Evolutionary conservation across 1,140 invertebrate genomes (phyloP), one percentile per base, ranked within the genome.

Genomic region (Pseudomyrmex concolor): DNA sequence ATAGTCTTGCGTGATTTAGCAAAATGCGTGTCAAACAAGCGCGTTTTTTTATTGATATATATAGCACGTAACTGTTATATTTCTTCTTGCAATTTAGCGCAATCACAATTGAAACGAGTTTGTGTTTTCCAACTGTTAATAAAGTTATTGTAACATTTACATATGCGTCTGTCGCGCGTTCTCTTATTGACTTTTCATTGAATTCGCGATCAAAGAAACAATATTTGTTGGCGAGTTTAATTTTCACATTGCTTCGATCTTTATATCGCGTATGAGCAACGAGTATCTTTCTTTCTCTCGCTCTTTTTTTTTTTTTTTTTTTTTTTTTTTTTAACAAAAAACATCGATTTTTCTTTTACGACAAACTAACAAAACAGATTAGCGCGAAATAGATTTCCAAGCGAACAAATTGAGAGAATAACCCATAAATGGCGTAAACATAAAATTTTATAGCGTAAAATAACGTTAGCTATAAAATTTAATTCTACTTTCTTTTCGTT

Each of bases 401-500:
- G 50, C 25, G 13, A 25, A 19, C 50, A 70, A 80, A 80, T 70
- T 48, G 25, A 17, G n/a, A 45, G 22, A 25, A 59, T 17, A 25
- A 68, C 9, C 7, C 10, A 43, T 57, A 19, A 68, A 45, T 68
- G 45, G n/a, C 50, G 64, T 78, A 25, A 78, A 68, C 15, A 48
- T 45, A 68, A 59, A 77, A 59, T 0, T 13, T 12, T n/a, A 34
- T 34, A 34, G 34, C 34, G 34, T 34, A 34, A 34, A 34, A 34
- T 34, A 34, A 34, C 34, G 54, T 10, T 45, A 1, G 73, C 48
- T 43, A 3, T 66, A 55, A 66, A 66, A 12, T 67, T 77, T 25
- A 25, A 70, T 70, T 78, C 34, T 25, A 57, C 48, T 70, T 55
- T 12, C 8, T n/a, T 78, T 57, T 55, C 13, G 43, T 55, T 77